Percentiles rank a stretch among this genome's conserved stretches.
phyloP scores from a whole-genome alignment of 2,113 vertebrate species.

The Syngnathoides biaculeatus region DNA sequence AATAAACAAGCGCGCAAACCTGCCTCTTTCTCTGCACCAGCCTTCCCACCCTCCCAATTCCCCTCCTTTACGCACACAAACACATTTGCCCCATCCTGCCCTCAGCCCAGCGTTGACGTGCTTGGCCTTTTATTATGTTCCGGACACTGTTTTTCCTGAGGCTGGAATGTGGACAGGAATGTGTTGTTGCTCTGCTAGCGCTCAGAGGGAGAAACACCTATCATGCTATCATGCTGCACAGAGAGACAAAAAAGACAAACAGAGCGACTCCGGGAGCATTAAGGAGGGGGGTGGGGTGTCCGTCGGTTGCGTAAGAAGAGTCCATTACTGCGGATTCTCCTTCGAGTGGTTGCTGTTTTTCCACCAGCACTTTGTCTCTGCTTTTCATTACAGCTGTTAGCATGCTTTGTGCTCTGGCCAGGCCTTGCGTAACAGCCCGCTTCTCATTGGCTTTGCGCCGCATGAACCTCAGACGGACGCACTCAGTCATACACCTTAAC shows the following conservation, averaged over 20 bases:
- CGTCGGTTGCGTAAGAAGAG: slow-evolving; percentile 7
- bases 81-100: slow-evolving; percentile 52
- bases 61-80: slow-evolving; percentile 33
- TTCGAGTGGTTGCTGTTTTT: slow-evolving; percentile 23
- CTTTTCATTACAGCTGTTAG: slow-evolving; percentile 61
- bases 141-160: slow-evolving; percentile 71
- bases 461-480: slow-evolving; percentile 15
- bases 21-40: slow-evolving; percentile 22
- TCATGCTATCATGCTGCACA: slow-evolving; percentile 38
- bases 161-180: slow-evolving; percentile 73
- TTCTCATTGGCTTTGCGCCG: slow-evolving; percentile 34
- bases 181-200: slow-evolving; percentile 68
- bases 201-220: slow-evolving; percentile 64
- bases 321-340: slow-evolving; percentile 14
- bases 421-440: slow-evolving; percentile 49
- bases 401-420: slow-evolving; percentile 55
- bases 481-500: not conserved
- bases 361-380: slow-evolving; percentile 40
- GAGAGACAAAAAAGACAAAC: slow-evolving; percentile 7
- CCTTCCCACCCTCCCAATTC: slow-evolving; percentile 31
- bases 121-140: slow-evolving; percentile 72
- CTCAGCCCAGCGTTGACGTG: slow-evolving; percentile 60
- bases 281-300: slow-evolving; percentile 5
- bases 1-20: slow-evolving; percentile 34
- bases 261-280: slow-evolving; percentile 3